Evolutionary conservation across 2,113 vertebrate species (phyloP).

Genomic region (Psilopsiagon aurifrons): DNA sequence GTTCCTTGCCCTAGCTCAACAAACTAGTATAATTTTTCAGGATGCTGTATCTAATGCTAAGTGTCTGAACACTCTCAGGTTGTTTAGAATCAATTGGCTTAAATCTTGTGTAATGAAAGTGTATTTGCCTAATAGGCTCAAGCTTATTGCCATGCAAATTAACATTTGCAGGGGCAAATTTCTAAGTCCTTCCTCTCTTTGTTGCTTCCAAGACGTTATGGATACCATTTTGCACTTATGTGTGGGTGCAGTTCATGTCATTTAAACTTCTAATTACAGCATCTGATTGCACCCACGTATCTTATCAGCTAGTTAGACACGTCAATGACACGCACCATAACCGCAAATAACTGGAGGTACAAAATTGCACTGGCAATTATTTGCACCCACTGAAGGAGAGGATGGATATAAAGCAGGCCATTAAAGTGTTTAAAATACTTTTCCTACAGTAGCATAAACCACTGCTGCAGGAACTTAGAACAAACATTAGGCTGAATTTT

Average conservation of each 20-base stretch:
- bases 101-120: conserved; percentile 51
- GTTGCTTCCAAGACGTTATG: conserved; percentile 41
- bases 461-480: not conserved
- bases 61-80: conserved; percentile 26
- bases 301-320: conserved; percentile 60
- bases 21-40: conserved; percentile 39
- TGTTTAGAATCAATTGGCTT: conserved; percentile 54
- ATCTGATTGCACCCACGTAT: conserved; percentile 59
- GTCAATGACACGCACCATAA: conserved; percentile 39
- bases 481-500: conserved; percentile 40
- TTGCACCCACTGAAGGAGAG: conserved; percentile 50
- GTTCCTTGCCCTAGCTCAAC: conserved; percentile 30
- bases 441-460: conserved; percentile 20
- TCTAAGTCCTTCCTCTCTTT: conserved; percentile 43
- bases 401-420: conserved; percentile 32
- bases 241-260: conserved; percentile 67
- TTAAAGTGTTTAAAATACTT: conserved; percentile 59
- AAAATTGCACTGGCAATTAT: conserved; percentile 53
- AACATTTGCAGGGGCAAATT: conserved; percentile 36
- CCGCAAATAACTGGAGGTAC: conserved; percentile 54
- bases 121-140: conserved; percentile 29
- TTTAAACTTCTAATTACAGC: conserved; percentile 65
- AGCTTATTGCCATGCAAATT: conserved; percentile 55
- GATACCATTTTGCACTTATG: conserved; percentile 53
- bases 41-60: conserved; percentile 5